Conservation (phyloP, 2,797 vertebrate species). For the Sebastiscus albofasciatus region DNA sequence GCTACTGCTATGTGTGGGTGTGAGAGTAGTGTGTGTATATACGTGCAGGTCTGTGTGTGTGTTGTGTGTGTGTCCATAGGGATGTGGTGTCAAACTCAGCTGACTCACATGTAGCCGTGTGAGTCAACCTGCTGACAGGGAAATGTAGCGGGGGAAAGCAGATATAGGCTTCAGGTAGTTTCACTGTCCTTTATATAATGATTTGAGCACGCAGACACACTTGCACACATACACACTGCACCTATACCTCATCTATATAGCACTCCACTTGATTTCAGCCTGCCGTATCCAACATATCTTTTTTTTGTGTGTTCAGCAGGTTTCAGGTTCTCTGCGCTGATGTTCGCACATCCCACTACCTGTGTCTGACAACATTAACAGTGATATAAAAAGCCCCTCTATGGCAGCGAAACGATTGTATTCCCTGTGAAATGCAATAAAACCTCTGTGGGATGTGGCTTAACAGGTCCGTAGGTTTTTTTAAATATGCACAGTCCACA, state of each 20-base stretch:
- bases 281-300: not conserved
- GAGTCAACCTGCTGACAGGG: slow-evolving; percentile 68
- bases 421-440: slow-evolving; percentile 38
- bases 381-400: not conserved
- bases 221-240: not conserved
- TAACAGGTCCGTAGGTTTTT: slow-evolving; percentile 9
- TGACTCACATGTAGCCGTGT: slow-evolving; percentile 60
- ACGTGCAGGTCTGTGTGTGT: not conserved
- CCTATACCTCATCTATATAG: slow-evolving; percentile 1
- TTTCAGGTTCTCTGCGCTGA: slow-evolving; percentile 21
- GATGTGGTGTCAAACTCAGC: slow-evolving; percentile 61
- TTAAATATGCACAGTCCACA: slow-evolving; percentile 34
- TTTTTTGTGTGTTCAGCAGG: slow-evolving; percentile 27
- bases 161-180: slow-evolving; percentile 45
- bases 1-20: not conserved
- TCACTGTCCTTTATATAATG: slow-evolving; percentile 48
- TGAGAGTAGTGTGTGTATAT: slow-evolving; percentile 19
- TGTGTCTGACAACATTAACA: slow-evolving; percentile 26
- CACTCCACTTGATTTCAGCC: slow-evolving; percentile 10
- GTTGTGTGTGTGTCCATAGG: slow-evolving; percentile 24
- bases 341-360: slow-evolving; percentile 13
- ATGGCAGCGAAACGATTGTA: not conserved
- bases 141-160: slow-evolving; percentile 41
- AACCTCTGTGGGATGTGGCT: slow-evolving; percentile 6
- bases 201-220: slow-evolving; percentile 6